Conservation (phyloP, 2,888 invertebrate species). For the Apamea sordens region DNA sequence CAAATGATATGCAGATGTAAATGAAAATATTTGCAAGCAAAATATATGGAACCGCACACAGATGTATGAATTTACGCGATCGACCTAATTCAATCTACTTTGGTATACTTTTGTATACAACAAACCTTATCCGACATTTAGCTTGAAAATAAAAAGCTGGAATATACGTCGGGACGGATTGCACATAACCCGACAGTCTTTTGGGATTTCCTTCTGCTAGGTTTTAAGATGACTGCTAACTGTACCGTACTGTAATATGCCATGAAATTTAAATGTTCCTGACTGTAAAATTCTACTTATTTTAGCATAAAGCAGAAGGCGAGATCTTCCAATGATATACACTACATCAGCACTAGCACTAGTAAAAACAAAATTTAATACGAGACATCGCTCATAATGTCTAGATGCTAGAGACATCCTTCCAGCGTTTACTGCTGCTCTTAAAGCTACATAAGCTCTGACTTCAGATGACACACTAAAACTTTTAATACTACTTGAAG, state of each 20-base stretch:
- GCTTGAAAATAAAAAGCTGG: slow-evolving; percentile 80
- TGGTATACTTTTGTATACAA: slow-evolving; percentile 70
- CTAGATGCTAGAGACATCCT: slow-evolving; percentile 8
- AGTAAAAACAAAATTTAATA: slow-evolving; percentile 26
- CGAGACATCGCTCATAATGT: slow-evolving; percentile 22
- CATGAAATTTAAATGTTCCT: not conserved
- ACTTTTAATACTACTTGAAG: slow-evolving; percentile 33
- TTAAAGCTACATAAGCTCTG: slow-evolving; percentile 26
- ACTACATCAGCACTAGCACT: slow-evolving; percentile 3
- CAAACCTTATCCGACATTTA: slow-evolving; percentile 77
- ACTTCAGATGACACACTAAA: slow-evolving; percentile 32
- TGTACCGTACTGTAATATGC: slow-evolving; percentile 66
- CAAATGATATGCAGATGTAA: slow-evolving; percentile 64
- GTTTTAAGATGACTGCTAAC: slow-evolving; percentile 70
- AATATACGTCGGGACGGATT: slow-evolving; percentile 79
- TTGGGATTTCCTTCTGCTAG: slow-evolving; percentile 79
- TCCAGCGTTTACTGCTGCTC: slow-evolving; percentile 38
- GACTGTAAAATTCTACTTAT: not conserved
- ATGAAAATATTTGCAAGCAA: slow-evolving; percentile 67
- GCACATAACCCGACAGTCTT: slow-evolving; percentile 81
- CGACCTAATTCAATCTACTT: slow-evolving; percentile 65
- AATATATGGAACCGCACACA: slow-evolving; percentile 52
- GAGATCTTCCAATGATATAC: not conserved
- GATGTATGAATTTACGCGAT: slow-evolving; percentile 62
- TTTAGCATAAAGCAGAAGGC: not conserved